phyloP scores from a whole-genome alignment of 2,113 vertebrate genomes.

The Talpa occidentalis region DNA sequence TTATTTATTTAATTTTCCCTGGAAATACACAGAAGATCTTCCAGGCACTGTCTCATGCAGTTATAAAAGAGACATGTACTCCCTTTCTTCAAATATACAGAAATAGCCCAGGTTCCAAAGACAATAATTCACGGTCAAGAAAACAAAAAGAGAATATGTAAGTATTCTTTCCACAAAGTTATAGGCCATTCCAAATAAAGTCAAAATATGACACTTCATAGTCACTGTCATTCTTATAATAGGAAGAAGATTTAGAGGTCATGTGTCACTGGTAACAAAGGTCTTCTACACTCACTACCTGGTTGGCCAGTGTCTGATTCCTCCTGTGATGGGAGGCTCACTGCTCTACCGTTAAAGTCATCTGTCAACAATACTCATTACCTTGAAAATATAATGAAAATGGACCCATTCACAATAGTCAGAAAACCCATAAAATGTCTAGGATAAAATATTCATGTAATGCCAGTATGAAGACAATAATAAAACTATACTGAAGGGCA shows the following conservation, averaged over 20 bases:
- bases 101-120: neutral
- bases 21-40: neutral
- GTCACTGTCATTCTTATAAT: neutral
- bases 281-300: too few species aligned
- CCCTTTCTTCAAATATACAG: neutral
- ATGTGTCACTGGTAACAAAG: neutral
- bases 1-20: neutral
- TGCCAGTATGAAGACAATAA: neutral
- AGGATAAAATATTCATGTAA: neutral
- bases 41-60: neutral
- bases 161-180: neutral
- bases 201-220: neutral
- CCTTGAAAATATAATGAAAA: conserved; percentile 11
- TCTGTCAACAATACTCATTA: neutral
- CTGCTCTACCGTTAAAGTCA: neutral
- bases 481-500: neutral
- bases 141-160: neutral
- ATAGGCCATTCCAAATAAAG: neutral
- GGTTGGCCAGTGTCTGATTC: neutral
- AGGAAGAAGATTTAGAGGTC: neutral
- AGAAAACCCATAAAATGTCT: conserved; percentile 1
- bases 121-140: neutral
- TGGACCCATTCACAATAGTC: neutral
- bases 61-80: neutral
- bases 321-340: neutral